Conservation (phyloP, 1,140 invertebrate species). For the Drosophila busckii region DNA sequence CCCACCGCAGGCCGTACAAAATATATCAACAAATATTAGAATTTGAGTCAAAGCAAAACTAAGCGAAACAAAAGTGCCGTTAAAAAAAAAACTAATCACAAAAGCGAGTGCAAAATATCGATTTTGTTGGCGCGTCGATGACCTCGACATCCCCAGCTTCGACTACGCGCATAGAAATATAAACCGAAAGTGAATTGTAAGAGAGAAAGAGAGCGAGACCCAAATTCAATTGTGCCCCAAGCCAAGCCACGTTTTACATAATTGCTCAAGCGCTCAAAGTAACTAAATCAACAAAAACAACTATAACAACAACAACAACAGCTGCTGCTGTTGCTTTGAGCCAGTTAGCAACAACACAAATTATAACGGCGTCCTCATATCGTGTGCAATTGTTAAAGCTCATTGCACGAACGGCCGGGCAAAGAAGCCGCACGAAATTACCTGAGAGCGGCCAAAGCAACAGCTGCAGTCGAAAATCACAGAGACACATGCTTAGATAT, state of each 20-base stretch:
- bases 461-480: constrained; percentile 62
- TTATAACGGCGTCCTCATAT: constrained; percentile 55
- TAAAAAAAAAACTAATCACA: constrained; percentile 8
- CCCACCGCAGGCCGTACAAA: constrained; percentile 3
- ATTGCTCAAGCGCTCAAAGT: constrained; percentile 54
- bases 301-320: constrained; percentile 2
- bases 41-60: constrained; percentile 11
- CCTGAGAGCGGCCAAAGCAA: constrained; percentile 43
- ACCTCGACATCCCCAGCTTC: constrained; percentile 48
- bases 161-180: constrained; percentile 23
- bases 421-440: constrained; percentile 32
- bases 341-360: constrained; percentile 22
- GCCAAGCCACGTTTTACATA: constrained; percentile 67
- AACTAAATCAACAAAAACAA: constrained; percentile 18
- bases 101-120: constrained; percentile 53
- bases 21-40: constrained; percentile 14
- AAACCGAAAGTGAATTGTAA: constrained; percentile 21
- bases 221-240: constrained; percentile 24
- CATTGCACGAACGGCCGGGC: constrained; percentile 19
- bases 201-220: constrained; percentile 8
- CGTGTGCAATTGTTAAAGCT: constrained; percentile 39
- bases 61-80: constrained; percentile 13
- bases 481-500: constrained; percentile 88
- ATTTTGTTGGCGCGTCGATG: constrained; percentile 66
- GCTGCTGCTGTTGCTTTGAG: no score